Percentiles rank a stretch among this genome's conserved stretches.
phyloP scores from a whole-genome alignment of 2,113 vertebrate genomes.

The Clarias gariepinus region DNA sequence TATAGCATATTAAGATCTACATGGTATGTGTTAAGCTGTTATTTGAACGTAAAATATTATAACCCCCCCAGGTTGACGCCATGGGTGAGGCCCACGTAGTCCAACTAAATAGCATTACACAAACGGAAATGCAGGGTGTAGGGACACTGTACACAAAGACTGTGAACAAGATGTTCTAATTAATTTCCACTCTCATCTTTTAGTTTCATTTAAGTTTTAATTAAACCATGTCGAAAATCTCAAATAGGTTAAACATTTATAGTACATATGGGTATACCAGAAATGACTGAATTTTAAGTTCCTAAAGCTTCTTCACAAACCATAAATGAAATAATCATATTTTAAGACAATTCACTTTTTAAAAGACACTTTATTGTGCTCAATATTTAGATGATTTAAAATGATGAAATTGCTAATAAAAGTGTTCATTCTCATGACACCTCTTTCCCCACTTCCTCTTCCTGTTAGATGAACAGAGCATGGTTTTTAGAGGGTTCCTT shows the following conservation, averaged over 20 bases:
- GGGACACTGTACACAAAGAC: neutral
- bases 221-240: neutral
- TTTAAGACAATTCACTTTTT: neutral
- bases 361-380: neutral
- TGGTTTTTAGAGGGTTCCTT: neutral
- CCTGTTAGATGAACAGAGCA: neutral
- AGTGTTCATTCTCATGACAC: neutral
- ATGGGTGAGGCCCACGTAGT: conserved; percentile 13
- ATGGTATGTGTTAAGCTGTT: neutral
- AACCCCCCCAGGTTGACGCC: neutral
- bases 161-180: neutral
- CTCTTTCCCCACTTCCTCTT: conserved; percentile 39
- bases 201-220: too few species aligned
- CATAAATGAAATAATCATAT: neutral
- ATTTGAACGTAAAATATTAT: neutral
- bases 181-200: neutral
- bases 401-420: neutral
- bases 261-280: neutral
- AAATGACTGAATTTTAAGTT: neutral
- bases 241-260: neutral
- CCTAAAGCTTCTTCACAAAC: neutral
- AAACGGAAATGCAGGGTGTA: conserved; percentile 26
- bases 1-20: neutral
- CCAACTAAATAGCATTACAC: conserved; percentile 42
- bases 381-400: neutral